Conservation (phyloP, 2,797 vertebrate species). For the Sebastes variabilis region DNA sequence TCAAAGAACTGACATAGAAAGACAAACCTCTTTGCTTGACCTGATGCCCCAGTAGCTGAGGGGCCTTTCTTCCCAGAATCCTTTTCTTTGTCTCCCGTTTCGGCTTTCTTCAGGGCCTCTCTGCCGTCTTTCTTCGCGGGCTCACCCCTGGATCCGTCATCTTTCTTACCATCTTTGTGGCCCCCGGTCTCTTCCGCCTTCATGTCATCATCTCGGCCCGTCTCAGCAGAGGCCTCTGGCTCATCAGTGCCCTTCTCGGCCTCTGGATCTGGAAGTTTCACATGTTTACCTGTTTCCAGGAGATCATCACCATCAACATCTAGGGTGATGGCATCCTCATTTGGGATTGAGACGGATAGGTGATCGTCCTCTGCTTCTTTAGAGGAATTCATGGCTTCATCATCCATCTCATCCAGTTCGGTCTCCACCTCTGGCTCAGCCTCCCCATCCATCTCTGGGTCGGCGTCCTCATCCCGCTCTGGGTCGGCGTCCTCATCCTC, state of each 20-base stretch:
- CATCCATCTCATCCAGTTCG: slow-evolving; percentile 89
- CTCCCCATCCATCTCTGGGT: slow-evolving; percentile 15
- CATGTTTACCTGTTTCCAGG: slow-evolving; percentile 99
- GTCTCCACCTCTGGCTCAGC: slow-evolving; percentile 60
- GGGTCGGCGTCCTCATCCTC: neutral
- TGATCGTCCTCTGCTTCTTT: slow-evolving; percentile 99
- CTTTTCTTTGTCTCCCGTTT: slow-evolving; percentile 99
- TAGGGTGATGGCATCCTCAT: slow-evolving; percentile 99
- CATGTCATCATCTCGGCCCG: slow-evolving; percentile 90
- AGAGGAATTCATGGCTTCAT: slow-evolving; percentile 89
- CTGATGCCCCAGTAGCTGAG: slow-evolving; percentile 97
- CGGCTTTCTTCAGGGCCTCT: slow-evolving; percentile 96
- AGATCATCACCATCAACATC: slow-evolving; percentile 99
- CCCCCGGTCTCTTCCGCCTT: slow-evolving; percentile 89
- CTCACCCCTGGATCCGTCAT: slow-evolving; percentile 92
- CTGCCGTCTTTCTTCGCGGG: slow-evolving; percentile 94
- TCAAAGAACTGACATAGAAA: slow-evolving; percentile 99
- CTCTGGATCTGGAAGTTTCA: slow-evolving; percentile 99
- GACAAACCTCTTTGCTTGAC: slow-evolving; percentile 99
- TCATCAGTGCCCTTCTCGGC: slow-evolving; percentile 93
- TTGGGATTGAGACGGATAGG: slow-evolving; percentile 99
- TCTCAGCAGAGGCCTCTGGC: slow-evolving; percentile 90
- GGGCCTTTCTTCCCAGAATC: slow-evolving; percentile 99
- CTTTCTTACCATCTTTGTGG: slow-evolving; percentile 97
- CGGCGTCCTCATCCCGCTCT: slow-evolving; percentile 20